Evolutionary conservation across 2,888 invertebrate genomes (phyloP).

Genomic region (Polymixis lichenea): DNA sequence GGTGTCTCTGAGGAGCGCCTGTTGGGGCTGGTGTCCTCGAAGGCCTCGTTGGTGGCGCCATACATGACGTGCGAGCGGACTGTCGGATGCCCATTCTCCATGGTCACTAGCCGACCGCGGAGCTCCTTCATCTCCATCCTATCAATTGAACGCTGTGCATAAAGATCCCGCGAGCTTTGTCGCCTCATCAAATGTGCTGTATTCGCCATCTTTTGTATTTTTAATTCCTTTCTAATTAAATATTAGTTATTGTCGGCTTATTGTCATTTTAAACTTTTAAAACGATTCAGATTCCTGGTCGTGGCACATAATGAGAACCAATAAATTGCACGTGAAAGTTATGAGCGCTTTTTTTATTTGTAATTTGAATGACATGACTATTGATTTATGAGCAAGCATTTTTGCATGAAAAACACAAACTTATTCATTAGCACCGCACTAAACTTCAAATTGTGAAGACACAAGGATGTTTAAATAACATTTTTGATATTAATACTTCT

Average conservation of each 20-base stretch:
- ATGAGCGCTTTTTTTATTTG: constrained; percentile 71
- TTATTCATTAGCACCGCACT: constrained; percentile 34
- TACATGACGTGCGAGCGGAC: constrained; percentile 91
- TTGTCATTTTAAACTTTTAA: constrained; percentile 71
- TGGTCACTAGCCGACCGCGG: constrained; percentile 93
- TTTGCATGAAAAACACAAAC: constrained; percentile 29
- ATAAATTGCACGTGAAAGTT: constrained; percentile 76
- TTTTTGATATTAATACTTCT: constrained; percentile 54
- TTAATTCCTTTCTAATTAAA: constrained; percentile 58
- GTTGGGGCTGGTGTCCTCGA: constrained; percentile 90
- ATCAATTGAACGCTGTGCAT: constrained; percentile 95
- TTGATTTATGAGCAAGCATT: constrained; percentile 76
- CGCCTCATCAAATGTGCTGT: constrained; percentile 96
- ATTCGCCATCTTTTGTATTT: constrained; percentile 93
- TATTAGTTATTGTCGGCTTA: constrained; percentile 71
- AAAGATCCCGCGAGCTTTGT: constrained; percentile 96
- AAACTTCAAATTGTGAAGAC: constrained; percentile 36
- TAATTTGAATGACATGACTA: constrained; percentile 65
- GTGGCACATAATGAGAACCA: constrained; percentile 83
- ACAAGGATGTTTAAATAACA: constrained; percentile 37
- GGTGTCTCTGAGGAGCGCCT: constrained; percentile 84
- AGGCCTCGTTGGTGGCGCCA: constrained; percentile 96
- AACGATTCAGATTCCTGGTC: constrained; percentile 80
- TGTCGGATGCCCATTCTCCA: constrained; percentile 92
- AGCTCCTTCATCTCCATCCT: constrained; percentile 96